Evolutionary conservation across 2,888 invertebrate species (phyloP), one percentile per base, ranked within the genome.

Genomic region (Drosophila cognata): DNA sequence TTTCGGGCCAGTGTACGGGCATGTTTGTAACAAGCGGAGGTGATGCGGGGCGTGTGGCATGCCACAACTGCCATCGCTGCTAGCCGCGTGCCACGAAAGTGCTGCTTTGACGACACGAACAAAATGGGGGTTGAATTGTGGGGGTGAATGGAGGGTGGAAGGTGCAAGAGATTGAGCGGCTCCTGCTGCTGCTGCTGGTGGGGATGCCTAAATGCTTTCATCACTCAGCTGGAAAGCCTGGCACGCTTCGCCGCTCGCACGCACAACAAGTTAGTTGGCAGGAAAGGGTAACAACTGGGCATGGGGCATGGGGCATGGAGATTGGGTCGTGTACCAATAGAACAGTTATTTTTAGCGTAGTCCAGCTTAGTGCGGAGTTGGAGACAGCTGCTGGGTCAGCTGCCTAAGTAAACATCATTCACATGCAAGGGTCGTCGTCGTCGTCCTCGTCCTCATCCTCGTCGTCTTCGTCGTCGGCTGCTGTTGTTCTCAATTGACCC

Each of bases 161-260:
- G 29, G 29, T 36, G 48, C 29, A 10, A 16, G 56, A 28, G 29
- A 4, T 38, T 11, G 38, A 29, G 62, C 63, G 76, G 67, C 63
- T 21, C 31, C 55, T 18, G 35, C 16, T 53, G 21, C 8, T 25
- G 25, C 16, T 18, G 16, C 21, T 56, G 61, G 66, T 59, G 61
- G 66, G 77, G 62, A 76, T 84, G 88, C 82, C 82, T 87, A 86
- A 86, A 91, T 91, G 86, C 88, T 86, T 86, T 86, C 91, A 86
- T 86, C 86, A 88, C 86, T 86, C 89, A 86, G 74, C 90, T 85
- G 86, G 86, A 86, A 86, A 79, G 88, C 62, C 71, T 52, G 74
- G 79, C 91, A 90, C 89, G 89, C 84, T 81, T 79, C 89, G 64
- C 57, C 81, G 78, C 53, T 74, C 71, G 70, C 91, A 89, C 88